Percentiles rank a stretch among this genome's conserved stretches.
Evolutionary conservation across 2,888 invertebrate species (phyloP).

Genomic region (Thera obeliscata): DNA sequence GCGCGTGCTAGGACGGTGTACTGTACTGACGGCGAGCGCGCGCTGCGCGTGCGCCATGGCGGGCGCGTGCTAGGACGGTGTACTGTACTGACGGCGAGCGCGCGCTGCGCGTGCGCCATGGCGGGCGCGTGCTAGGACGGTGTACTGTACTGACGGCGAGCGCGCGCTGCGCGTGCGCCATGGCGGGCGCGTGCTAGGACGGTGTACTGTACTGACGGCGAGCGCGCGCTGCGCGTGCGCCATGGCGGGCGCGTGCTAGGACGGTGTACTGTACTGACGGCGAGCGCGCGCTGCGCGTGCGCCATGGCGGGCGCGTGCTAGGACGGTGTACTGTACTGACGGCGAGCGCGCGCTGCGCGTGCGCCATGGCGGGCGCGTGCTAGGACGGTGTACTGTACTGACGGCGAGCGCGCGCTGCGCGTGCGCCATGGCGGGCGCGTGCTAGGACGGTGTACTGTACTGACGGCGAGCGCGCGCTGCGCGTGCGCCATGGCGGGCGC

Average conservation of each 20-base stretch:
- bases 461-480: constrained; percentile 50
- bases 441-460: constrained; percentile 70
- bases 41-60: constrained; percentile 72
- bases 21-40: constrained; percentile 49
- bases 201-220: constrained; percentile 39
- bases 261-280: constrained; percentile 40
- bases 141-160: constrained; percentile 45
- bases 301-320: constrained; percentile 90
- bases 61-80: constrained; percentile 92
- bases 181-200: constrained; percentile 92
- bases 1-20: constrained; percentile 89
- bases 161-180: constrained; percentile 48
- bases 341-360: constrained; percentile 49
- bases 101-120: constrained; percentile 46
- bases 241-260: constrained; percentile 92
- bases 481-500: constrained; percentile 87
- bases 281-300: constrained; percentile 49
- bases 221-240: constrained; percentile 52
- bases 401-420: constrained; percentile 53
- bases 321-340: constrained; percentile 40
- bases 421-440: constrained; percentile 88
- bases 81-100: constrained; percentile 48
- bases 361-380: constrained; percentile 89
- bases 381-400: constrained; percentile 53
- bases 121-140: constrained; percentile 94